Base-by-base conservation (phyloP, 2,888 invertebrate genomes). In the Odontocolon sp. region DNA sequence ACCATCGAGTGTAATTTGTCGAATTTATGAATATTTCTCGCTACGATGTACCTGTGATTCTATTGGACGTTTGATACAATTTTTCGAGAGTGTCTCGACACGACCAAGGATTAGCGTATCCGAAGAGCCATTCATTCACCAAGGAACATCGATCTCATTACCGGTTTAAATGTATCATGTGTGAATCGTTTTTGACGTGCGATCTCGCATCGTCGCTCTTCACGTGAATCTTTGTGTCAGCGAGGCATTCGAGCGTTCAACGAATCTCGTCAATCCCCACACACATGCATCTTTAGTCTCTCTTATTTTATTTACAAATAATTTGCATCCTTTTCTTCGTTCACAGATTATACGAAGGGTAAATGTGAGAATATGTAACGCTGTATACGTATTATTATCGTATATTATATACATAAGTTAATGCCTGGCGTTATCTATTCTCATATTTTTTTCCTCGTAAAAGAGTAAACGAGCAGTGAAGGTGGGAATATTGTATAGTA, bases 71-170 rank as follows among this genome's bases (percentile, higher is more conserved):
- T 77, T 69, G 73, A 73, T 73, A 66, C 61, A 70, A 66, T 54
- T 52, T 69, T 69, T 72, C 50, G 61, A 54, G 50, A 50, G 63
- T 11, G 11, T 6, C 33, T 47, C 38, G 52, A 45, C 57, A 64
- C 56, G 36, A 33, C 40, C 38, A 18, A 21, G 73, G 69, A 69
- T 77, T 70, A 74, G 66, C 33, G 64, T 69, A 36, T 54, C 42
- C 67, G 50, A 63, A 77, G 67, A 71, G 76, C 14, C 31, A 14
- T 36, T 50, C 23, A 38, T 47, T 50, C 40, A 33, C 11, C 56
- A 28, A 9, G 28, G 67, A 73, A 73, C 77, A 77, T 77, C 73
- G 77, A 73, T 77, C 77, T 77, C 77, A 77, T 77, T 77, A 77
- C 73, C 73, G 77, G 73, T 77, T 69, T 77, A 68, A 69, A 77